These are phyloP conservation scores for Heteromyza rotundicornis DNA, from an alignment of 2,888 invertebrate species.

Conservation along the genomic window DNA sequence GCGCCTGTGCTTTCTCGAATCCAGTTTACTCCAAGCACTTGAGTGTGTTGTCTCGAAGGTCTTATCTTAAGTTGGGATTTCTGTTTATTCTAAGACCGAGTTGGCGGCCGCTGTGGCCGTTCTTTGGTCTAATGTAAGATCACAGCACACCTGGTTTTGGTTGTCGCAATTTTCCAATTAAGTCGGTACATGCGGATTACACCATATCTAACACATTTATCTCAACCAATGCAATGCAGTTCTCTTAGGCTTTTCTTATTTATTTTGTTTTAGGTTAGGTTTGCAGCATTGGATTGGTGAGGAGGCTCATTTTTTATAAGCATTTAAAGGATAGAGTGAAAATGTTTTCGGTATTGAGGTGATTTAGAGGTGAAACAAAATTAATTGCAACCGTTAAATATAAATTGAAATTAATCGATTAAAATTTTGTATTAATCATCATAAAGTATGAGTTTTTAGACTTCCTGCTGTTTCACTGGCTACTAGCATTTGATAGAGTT, in stretches of 20 bases:
- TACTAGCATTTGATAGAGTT: too few relatives aligned
- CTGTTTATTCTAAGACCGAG: not conserved
- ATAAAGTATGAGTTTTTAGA: too few relatives aligned
- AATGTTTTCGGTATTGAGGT: too few relatives aligned
- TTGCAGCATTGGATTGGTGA: too few relatives aligned
- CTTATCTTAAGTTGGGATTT: not conserved
- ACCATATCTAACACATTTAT: conserved; percentile 29
- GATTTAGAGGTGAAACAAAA: too few relatives aligned
- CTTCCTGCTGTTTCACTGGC: too few relatives aligned
- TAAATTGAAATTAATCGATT: too few relatives aligned
- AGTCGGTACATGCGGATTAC: conserved; percentile 29
- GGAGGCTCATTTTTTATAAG: too few relatives aligned
- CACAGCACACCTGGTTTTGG: conserved; percentile 15
- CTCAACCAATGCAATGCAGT: conserved; percentile 17
- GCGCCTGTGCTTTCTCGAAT: conserved; percentile 5
- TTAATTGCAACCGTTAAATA: too few relatives aligned
- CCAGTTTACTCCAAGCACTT: conserved; percentile 4
- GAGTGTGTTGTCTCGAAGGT: not conserved
- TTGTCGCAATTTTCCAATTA: conserved; percentile 31
- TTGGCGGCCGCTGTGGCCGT: not conserved
- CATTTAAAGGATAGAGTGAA: too few relatives aligned
- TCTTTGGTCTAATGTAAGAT: not conserved
- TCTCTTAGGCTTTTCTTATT: not conserved
- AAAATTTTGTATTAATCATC: too few relatives aligned
- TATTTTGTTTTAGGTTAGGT: conserved; percentile 1